Evolutionary conservation across 2,113 vertebrate genomes (phyloP).

Genomic region (Setophaga kirtlandii): DNA sequence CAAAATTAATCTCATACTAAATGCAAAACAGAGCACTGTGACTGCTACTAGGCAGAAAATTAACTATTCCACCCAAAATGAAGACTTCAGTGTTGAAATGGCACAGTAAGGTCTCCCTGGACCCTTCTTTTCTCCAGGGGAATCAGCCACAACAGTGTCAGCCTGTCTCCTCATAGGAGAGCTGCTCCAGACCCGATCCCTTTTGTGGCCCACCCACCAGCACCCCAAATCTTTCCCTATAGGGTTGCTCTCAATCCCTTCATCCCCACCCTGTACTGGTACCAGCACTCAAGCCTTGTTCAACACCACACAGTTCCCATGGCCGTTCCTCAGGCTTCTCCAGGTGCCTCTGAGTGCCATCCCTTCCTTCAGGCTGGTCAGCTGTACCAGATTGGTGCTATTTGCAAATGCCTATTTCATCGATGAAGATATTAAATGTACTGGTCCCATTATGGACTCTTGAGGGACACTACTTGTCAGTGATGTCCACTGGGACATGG

Average conservation of each 20-base stretch:
- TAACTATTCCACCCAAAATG: not conserved
- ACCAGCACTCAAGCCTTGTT: not conserved
- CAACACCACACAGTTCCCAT: not conserved
- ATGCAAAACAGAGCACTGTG: not conserved
- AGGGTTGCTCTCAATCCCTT: not conserved
- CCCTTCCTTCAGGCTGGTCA: not conserved
- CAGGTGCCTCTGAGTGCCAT: not conserved
- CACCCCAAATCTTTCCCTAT: not conserved
- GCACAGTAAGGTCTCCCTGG: not conserved
- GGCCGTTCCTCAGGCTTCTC: not conserved
- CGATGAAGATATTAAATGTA: not conserved
- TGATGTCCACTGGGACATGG: accelerated
- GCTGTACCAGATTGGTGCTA: not conserved
- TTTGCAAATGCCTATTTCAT: not conserved
- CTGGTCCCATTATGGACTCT: not conserved
- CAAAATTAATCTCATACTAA: not conserved
- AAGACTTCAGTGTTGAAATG: not conserved
- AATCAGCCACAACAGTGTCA: not conserved
- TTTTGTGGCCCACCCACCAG: not conserved
- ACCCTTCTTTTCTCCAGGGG: not conserved
- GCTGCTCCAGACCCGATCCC: not conserved
- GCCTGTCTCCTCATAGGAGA: not conserved
- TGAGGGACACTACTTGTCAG: not conserved
- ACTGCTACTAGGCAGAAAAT: not conserved
- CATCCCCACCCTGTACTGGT: not conserved